Conservation (phyloP, 2,888 invertebrate genomes). For the Drosophila falleni region DNA sequence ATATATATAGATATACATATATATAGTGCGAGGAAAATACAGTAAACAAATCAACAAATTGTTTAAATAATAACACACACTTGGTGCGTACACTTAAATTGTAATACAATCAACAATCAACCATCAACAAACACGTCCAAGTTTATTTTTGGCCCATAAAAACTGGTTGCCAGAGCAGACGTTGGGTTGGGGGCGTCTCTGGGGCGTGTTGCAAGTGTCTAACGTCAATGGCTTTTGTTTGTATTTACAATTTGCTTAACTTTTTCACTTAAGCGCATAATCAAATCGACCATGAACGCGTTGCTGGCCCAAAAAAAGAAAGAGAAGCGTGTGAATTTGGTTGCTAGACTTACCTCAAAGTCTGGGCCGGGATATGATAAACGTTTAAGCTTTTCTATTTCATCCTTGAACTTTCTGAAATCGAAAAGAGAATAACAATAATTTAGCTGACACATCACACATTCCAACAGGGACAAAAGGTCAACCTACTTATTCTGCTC, state of each 20-base stretch:
- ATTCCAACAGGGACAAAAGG: slow-evolving; percentile 1
- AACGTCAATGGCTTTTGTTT: slow-evolving; percentile 35
- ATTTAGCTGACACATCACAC: slow-evolving; percentile 13
- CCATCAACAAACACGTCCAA: slow-evolving; percentile 31
- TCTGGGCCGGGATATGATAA: slow-evolving; percentile 96
- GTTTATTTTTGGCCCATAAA: slow-evolving; percentile 47
- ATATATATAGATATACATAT: slow-evolving; percentile 16
- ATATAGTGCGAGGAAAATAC: neutral
- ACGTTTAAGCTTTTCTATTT: slow-evolving; percentile 89
- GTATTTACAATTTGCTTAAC: slow-evolving; percentile 36
- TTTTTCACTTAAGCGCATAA: slow-evolving; percentile 23
- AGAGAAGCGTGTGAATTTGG: slow-evolving; percentile 15
- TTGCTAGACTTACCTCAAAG: slow-evolving; percentile 91
- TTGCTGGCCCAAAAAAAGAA: neutral
- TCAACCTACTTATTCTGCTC: slow-evolving; percentile 88
- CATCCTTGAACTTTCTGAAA: slow-evolving; percentile 88
- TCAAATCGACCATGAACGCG: slow-evolving; percentile 43
- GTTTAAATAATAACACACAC: slow-evolving; percentile 57
- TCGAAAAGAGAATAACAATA: neutral
- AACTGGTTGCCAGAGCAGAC: slow-evolving; percentile 6
- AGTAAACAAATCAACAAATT: slow-evolving; percentile 39
- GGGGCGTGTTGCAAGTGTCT: slow-evolving; percentile 43
- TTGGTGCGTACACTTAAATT: slow-evolving; percentile 33
- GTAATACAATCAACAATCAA: slow-evolving; percentile 46
- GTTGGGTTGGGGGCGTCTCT: neutral